A percentile compares a stretch with the other conserved stretches of the same genome.
Evolutionary conservation across 1,140 invertebrate species (phyloP).

Genomic region (Macrotrachela quadricornifera): DNA sequence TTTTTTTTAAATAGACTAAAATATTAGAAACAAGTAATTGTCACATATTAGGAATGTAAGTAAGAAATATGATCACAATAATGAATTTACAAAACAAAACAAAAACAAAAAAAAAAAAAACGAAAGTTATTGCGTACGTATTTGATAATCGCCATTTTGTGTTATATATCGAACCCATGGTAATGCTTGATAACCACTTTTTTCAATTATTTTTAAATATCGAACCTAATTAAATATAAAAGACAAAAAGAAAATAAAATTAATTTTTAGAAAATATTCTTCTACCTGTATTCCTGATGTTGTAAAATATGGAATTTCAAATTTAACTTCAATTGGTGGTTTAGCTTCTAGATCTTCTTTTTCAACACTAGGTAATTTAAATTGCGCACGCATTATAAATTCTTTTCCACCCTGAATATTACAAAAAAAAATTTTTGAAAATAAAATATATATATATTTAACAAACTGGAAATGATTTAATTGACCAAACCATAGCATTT

Average conservation of each 20-base stretch:
- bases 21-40: too few relatives aligned
- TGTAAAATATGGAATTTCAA: constrained; percentile 99
- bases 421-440: not conserved
- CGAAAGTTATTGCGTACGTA: constrained; percentile 40
- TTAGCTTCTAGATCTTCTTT: constrained; percentile 85
- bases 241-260: constrained; percentile 29
- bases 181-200: constrained; percentile 92
- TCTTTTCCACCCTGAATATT: constrained; percentile 67
- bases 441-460: not conserved
- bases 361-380: constrained; percentile 87
- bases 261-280: not conserved
- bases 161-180: constrained; percentile 99
- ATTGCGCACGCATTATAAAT: constrained; percentile 94
- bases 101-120: too few relatives aligned
- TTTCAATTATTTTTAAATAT: constrained; percentile 97
- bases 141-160: constrained; percentile 95
- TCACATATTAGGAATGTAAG: too few relatives aligned
- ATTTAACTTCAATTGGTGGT: constrained; percentile 93
- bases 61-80: too few relatives aligned
- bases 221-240: constrained; percentile 32
- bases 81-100: too few relatives aligned
- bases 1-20: too few relatives aligned
- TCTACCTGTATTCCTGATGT: constrained; percentile 87
- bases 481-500: constrained; percentile 95
- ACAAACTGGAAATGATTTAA: constrained; percentile 77